Base-by-base conservation (phyloP, 2,113 vertebrate species). In the Sander lucioperca region DNA sequence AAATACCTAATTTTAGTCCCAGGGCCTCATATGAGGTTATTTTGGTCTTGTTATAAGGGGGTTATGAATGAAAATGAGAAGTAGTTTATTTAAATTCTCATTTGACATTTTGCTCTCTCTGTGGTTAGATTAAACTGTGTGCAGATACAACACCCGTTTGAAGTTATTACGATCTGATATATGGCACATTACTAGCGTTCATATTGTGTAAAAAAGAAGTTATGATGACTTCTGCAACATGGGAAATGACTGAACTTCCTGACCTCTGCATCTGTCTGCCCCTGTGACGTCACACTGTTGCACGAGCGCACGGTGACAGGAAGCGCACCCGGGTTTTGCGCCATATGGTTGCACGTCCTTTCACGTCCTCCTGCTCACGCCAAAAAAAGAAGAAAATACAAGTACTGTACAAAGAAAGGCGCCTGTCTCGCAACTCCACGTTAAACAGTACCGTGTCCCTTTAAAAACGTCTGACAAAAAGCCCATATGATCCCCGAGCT, bases 401-500 rank as follows among this genome's bases (percentile, higher is more conserved):
- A 72, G 68, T 45, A 43, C 14, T 16, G 68, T 33, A 73, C 48
- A 69, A 78, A 72, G 75, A 86, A 79, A 84, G 65, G 59, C 66
- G 36, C 67, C 74, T 25, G 63, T 86, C 72, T 90, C 75, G 9
- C 70, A 83, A 84, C 83, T 86, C 77, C 63, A 9, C 74, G 58
- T 69, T 70, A 78, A 93, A 89, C 83, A 82, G 94, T 83, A 75
- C 92, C 88, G 94, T 97, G 96, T 95, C 96, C 91, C 96, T 97
- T 97, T 97, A 97, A 97, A 87, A 95, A 85, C 93, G 91, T 95
- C 96, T 92, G 96, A 95, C 96, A 93, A 94, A 95, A 95, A 95
- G 95, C 94, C 96, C 97, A 97, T 95, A 95, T 97, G 96, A 97
- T 96, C 95, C 95, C 93, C 69, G 89, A 94, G 95, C 96, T 96